Evolutionary conservation across 2,113 vertebrate genomes (phyloP), one percentile per base, ranked within the genome.

Genomic region (Dipodomys spectabilis): DNA sequence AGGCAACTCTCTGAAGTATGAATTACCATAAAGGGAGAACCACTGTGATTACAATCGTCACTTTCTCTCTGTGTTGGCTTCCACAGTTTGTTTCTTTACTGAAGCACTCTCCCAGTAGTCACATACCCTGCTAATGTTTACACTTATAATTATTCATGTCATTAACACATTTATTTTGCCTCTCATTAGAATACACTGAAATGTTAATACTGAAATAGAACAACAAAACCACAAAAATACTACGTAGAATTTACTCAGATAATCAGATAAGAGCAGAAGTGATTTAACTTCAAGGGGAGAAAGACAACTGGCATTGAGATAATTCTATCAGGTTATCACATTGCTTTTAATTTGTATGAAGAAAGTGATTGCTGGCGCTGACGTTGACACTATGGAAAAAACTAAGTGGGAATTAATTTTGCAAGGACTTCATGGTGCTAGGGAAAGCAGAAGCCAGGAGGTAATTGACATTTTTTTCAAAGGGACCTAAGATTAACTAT

Each of bases 101-200:
- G 92, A 95, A 32, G 60, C 53, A 23, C 90, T 90, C 45, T 93
- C 84, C 78, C 91, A 88, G 78, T 28, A 90, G 91, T 92, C 93
- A 44, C 73, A 91, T 77, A 68, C 45, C 15, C 89, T 91, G 81
- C 67, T 93, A 79, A 80, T 85, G 87, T 96, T 96, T 96, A 88
- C 69, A 87, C 44, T 90, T 95, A 91, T 83, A 94, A 96, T 96
- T 95, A 96, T 96, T 94, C 82, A 95, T 92, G 85, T 93, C 95
- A 95, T 94, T 96, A 92, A 91, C 81, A 95, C 95, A 96, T 94
- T 64, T 92, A 88, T 73, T 94, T 93, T 84, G 82, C 91, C 23
- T 92, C 89, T 95, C 78, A 77, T 96, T 97, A 94, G 74, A 92
- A 94, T 86, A 95, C 67, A 94, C 60, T 84, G 85, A 91, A 93